phyloP scores from a whole-genome alignment of 2,113 vertebrate species.

The Psittacara wagleri region DNA sequence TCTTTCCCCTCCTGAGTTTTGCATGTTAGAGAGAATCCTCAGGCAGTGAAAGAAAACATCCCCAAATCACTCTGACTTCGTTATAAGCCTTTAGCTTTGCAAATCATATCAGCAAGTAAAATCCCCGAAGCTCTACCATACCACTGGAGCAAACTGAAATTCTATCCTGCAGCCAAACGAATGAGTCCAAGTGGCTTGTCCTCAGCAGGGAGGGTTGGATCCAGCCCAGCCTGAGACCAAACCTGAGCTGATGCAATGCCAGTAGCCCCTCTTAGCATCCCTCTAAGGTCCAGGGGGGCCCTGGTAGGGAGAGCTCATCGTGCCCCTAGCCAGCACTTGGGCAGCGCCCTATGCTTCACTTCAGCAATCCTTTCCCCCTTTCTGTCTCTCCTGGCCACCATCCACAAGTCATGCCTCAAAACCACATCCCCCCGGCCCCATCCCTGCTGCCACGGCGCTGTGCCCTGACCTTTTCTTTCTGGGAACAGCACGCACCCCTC shows the following conservation, averaged over 20 bases:
- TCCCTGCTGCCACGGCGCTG: background rate
- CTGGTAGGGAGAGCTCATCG: background rate
- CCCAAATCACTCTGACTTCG: background rate
- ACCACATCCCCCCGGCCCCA: background rate
- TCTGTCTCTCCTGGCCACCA: background rate
- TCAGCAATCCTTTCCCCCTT: background rate
- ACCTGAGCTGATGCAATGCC: background rate
- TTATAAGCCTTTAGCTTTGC: background rate
- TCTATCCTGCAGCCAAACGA: background rate
- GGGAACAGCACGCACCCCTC: background rate
- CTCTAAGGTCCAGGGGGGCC: background rate
- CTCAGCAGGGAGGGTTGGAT: rapidly evolving
- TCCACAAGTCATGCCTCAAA: background rate
- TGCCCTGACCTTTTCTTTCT: background rate
- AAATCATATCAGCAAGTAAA: background rate
- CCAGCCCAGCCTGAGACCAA: background rate
- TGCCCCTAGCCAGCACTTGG: background rate
- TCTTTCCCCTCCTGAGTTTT: background rate
- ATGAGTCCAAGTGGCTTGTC: background rate
- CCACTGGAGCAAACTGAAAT: background rate
- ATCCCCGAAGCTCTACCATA: background rate
- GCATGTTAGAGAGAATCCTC: background rate
- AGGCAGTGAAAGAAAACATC: background rate
- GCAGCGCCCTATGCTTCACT: background rate
- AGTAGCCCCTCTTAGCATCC: background rate